Base-by-base conservation (phyloP, 2,113 vertebrate species). In the Catharus fuscescens region DNA sequence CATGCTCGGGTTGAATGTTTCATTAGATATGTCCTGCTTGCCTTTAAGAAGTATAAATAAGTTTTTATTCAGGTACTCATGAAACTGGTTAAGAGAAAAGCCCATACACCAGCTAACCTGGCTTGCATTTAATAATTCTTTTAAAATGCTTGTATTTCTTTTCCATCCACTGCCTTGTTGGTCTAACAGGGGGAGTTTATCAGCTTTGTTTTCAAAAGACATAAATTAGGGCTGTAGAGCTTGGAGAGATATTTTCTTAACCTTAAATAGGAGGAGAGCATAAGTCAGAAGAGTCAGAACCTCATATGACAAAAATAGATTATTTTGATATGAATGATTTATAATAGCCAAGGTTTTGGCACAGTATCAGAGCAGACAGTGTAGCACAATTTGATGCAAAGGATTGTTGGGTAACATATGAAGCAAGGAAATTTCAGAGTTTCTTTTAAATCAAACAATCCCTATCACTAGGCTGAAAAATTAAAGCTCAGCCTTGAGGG, bases 281-380 rank as follows among this genome's bases (percentile, higher is more conserved):
- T 45, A 92, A 93, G 69, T 92, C 65, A 87, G 32, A 31, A 59
- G 50, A 95, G 47, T 87, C 76, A 90, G 81, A 92, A 90, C 42
- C 29, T 88, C 70, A 70, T 12, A 76, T 59, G 90, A 64, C 54
- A 85, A 83, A 85, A 89, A 59, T 1, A 60, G 45, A 87, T 81
- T 0, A 67, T 72, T 91, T 84, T 85, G 12, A 38, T 77, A 67
- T 53, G 14, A 81, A 38, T 81, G 56, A 91, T 90, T 91, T 91
- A 71, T 66, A 77, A 38, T 11, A 91, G 29, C 13, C 21, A 65
- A 54, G 53, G 44, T 76, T 69, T 40, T 93, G 83, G 69, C 65
- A 60, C 53, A 76, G 19, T 54, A n/a, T 62, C 53, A 91, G 50
- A 82, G 38, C 54, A 88, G 60, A 45, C 9, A 72, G 29, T 1